These are phyloP conservation scores for Heliopora coerulea DNA, from an alignment of 92 coral and sea anemone species.

Conservation along the genomic window DNA sequence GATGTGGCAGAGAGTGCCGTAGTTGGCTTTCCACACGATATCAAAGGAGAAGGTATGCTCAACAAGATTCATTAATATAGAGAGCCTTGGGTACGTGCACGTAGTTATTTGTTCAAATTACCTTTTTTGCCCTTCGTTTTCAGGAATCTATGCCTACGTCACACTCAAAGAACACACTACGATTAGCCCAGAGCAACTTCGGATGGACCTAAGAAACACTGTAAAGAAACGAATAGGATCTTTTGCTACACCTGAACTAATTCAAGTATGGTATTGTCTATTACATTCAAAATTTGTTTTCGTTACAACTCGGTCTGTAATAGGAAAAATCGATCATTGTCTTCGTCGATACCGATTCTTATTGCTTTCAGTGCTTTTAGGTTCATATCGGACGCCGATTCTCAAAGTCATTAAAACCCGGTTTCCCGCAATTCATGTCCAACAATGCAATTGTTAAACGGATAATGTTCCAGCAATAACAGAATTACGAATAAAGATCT, in stretches of 20 bases:
- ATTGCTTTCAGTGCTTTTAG: too few species aligned
- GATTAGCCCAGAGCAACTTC: slow-evolving; percentile 70
- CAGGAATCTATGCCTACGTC: slow-evolving; percentile 95
- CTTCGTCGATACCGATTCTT: too few species aligned
- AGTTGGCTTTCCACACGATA: slow-evolving; percentile 95
- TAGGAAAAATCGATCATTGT: too few species aligned
- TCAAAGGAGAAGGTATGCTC: slow-evolving; percentile 89
- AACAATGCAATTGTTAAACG: too few species aligned
- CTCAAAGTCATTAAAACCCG: too few species aligned
- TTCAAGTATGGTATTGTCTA: slow-evolving; percentile 65
- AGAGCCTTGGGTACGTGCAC: too few species aligned
- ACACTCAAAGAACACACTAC: slow-evolving; percentile 83
- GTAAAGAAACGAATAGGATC: slow-evolving; percentile 87
- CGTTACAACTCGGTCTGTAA: not conserved
- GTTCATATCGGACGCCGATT: too few species aligned
- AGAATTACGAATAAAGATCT: too few species aligned
- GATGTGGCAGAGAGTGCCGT: slow-evolving; percentile 98
- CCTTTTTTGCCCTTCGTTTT: not conserved
- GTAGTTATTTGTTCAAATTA: too few species aligned
- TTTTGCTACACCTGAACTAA: slow-evolving; percentile 92
- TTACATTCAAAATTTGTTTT: not conserved
- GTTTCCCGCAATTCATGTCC: too few species aligned
- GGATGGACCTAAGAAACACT: slow-evolving; percentile 66
- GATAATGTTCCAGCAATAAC: too few species aligned
- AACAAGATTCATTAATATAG: too few species aligned